Percentiles rank a stretch among this genome's conserved stretches.
Evolutionary conservation across 1,140 invertebrate species (phyloP).

Genomic region (Dendroctonus ponderosae): DNA sequence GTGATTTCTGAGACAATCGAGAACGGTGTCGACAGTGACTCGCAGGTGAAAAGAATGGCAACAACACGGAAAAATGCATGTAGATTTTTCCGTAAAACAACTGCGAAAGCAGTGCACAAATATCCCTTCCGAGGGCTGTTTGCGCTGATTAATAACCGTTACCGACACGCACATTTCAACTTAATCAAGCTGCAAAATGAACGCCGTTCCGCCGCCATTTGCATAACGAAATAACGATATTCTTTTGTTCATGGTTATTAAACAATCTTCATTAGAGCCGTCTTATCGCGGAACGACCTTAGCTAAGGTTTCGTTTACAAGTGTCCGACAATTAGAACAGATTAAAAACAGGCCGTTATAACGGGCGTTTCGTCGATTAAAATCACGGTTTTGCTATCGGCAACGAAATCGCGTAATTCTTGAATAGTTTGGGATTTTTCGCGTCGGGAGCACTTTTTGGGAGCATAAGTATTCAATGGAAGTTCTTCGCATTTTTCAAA

Average conservation of each 20-base stretch:
- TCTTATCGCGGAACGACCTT: slow-evolving; percentile 26
- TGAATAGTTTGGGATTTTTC: too few relatives aligned
- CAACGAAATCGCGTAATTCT: too few relatives aligned
- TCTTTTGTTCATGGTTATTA: slow-evolving; percentile 35
- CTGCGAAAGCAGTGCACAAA: slow-evolving; percentile 8
- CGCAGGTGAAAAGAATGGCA: too few relatives aligned
- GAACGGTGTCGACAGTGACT: too few relatives aligned
- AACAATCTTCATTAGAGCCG: slow-evolving; percentile 32
- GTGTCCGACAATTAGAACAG: slow-evolving; percentile 26
- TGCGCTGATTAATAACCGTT: slow-evolving; percentile 23
- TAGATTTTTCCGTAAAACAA: too few relatives aligned
- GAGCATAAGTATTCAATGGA: too few relatives aligned
- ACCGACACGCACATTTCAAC: slow-evolving; percentile 32
- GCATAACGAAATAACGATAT: slow-evolving; percentile 32
- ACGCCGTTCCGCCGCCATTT: slow-evolving; percentile 25
- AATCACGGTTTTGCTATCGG: background rate
- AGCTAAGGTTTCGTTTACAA: slow-evolving; percentile 23
- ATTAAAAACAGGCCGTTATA: slow-evolving; percentile 14
- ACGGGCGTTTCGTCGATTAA: background rate
- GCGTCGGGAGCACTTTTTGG: too few relatives aligned
- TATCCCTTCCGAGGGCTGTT: slow-evolving; percentile 7
- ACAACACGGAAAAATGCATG: too few relatives aligned
- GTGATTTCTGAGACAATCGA: too few relatives aligned
- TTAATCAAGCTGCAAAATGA: slow-evolving; percentile 34
- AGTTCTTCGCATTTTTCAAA: background rate